Percentiles rank a stretch among this genome's conserved stretches.
Conservation (phyloP, 1,140 invertebrate genomes). For the Drosophila orena region DNA sequence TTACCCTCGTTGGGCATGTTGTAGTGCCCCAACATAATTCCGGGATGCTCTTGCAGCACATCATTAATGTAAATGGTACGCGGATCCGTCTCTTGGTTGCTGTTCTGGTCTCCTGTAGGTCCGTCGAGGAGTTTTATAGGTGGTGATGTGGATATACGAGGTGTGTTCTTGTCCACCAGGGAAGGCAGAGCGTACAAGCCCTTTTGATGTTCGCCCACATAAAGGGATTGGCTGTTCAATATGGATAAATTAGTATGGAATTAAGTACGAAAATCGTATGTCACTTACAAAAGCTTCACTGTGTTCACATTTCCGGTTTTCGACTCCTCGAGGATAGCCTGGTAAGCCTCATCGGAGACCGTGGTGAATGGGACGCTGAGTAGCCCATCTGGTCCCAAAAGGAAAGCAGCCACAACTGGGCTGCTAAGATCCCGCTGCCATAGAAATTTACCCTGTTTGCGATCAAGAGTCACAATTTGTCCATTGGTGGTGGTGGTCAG, state of each 20-base stretch:
- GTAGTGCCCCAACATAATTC: constrained; percentile 90
- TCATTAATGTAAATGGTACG: constrained; percentile 75
- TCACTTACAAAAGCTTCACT: constrained; percentile 91
- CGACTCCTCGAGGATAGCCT: constrained; percentile 89
- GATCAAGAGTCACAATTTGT: constrained; percentile 91
- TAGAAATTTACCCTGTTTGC: constrained; percentile 90
- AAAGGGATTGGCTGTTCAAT: constrained; percentile 97
- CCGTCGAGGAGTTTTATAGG: constrained; percentile 89
- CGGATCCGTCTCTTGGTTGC: constrained; percentile 72
- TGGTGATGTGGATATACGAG: constrained; percentile 89
- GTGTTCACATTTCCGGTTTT: constrained; percentile 88
- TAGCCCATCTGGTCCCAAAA: constrained; percentile 91
- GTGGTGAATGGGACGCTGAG: constrained; percentile 95
- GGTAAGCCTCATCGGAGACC: constrained; percentile 93
- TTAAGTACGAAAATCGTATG: constrained; percentile 49
- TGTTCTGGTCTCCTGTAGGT: constrained; percentile 81
- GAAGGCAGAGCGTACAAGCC: constrained; percentile 96
- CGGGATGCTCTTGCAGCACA: constrained; percentile 84
- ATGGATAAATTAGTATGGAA: constrained; percentile 77
- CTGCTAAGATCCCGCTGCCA: constrained; percentile 95
- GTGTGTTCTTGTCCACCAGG: constrained; percentile 93
- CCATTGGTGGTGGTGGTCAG: constrained; percentile 96
- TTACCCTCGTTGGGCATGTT: constrained; percentile 89
- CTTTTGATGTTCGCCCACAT: constrained; percentile 96
- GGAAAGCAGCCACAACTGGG: constrained; percentile 96